phyloP scores from a whole-genome alignment of 2,113 vertebrate genomes.

The Thunnus thynnus region DNA sequence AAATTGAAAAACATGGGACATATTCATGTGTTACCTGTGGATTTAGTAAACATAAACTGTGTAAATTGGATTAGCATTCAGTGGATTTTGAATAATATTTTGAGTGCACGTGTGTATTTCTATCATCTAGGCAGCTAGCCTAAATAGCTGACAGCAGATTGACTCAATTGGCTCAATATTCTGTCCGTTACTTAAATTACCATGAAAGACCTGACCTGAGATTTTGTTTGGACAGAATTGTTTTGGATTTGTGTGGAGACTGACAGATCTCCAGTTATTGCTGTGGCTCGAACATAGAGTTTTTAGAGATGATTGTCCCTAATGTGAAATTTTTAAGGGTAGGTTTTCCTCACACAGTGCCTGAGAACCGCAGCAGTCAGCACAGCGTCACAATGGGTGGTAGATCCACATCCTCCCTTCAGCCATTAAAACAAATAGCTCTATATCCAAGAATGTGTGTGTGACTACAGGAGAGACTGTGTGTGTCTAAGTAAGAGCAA shows the following conservation, averaged over 20 bases:
- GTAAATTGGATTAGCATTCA: neutral
- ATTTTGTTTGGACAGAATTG: constrained; percentile 32
- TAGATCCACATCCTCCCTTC: constrained; percentile 75
- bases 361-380: constrained; percentile 73
- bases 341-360: constrained; percentile 59
- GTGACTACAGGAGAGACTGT: constrained; percentile 21
- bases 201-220: neutral
- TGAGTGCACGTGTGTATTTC: constrained; percentile 12
- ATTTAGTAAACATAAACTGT: neutral
- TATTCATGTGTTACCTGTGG: neutral
- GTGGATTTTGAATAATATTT: constrained; percentile 4
- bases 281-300: constrained; percentile 9
- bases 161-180: constrained; percentile 19
- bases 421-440: constrained; percentile 78
- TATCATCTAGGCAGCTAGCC: neutral
- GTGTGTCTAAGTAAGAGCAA: constrained; percentile 28
- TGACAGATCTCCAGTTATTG: constrained; percentile 49
- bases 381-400: constrained; percentile 80
- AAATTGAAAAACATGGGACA: neutral
- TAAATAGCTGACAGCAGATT: neutral
- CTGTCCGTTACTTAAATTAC: constrained; percentile 21
- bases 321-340: constrained; percentile 46
- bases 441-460: constrained; percentile 75
- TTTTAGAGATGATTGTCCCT: constrained; percentile 41
- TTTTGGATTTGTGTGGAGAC: neutral